Evolutionary conservation across 1,140 invertebrate genomes (phyloP), one percentile per base, ranked within the genome.

Genomic region (Apis dorsata): DNA sequence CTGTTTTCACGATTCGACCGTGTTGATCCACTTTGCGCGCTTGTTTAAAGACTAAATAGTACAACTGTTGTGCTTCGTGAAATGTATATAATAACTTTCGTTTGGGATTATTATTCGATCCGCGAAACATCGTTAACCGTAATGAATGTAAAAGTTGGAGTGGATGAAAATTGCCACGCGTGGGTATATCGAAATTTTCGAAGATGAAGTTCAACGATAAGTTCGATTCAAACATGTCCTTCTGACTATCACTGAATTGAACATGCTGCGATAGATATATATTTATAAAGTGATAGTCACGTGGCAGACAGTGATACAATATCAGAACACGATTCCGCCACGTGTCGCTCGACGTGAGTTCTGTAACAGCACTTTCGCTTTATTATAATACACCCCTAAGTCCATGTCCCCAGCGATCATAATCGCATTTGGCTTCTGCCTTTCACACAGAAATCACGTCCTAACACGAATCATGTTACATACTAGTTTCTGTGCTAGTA

Each of bases 371-470:
- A 57, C 89, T 89, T 88, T 82, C 88, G 87, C 87, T 92, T 92
- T 91, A 92, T 92, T 92, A 91, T 88, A 86, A 79, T 83, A 87
- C 77, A 75, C 81, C 81, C 80, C 60, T 76, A 44, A 44, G 73
- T 76, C 62, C 34, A 19, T 77, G 74, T 83, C 82, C 71, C 69
- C 60, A 12, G 62, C 59, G 91, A 93, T 93, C 90, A 79, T 92
- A 93, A 93, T 93, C 92, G 88, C 91, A 88, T 93, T 93, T 93
- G 88, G 90, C 90, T 91, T 92, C 88, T 91, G 88, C 81, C 88
- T 89, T 91, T 90, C 88, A 80, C 78, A 88, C 75, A 85, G 81
- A 90, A 92, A 91, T 93, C 91, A 90, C 89, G 89, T 90, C 34
- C 59, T 49, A 55, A 76, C 59, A 76, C 49, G 71, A 44, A 76